Base-by-base conservation (phyloP, 2,888 invertebrate species). In the Dynastes maya region DNA sequence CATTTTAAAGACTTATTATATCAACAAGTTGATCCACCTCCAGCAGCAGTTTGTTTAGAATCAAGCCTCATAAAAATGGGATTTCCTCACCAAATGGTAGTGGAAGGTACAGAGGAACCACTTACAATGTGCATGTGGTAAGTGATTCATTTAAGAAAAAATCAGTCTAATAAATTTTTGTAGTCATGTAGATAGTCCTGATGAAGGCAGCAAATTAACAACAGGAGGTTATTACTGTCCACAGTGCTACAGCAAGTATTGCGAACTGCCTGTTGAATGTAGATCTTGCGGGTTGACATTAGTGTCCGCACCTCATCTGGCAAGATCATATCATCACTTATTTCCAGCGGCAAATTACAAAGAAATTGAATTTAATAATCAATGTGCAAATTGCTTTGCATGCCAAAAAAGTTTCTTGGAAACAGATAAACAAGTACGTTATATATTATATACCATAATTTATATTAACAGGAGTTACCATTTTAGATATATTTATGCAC, bases 231-330 rank as follows among this genome's bases (percentile, higher is more conserved):
- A 96, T 87, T 92, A 95, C 85, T 97, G 97, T 85, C 97, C 97
- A 13, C 98, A 99, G 88, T 99, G 99, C 89, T 94, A 95, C 84
- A 96, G 97, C 89, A 98, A 98, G 90, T 99, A 99, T 89, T 99
- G 99, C 89, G 97, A 98, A 88, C 91, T 99, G 84, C 99, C 99
- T 0, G 97, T 97, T 2, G 98, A 99, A 90, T 99, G 99, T 87
- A 93, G 96, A 85, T 95, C 97, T 8, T 99, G 99, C 89, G 97
- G 97, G 0, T 91, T 99, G 79, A 98, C 98, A 4, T 90, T 99
- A 68, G 98, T 98, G 13, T 98, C 99, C 0, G 99, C 99, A 1
- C 98, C 99, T 29, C 99, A 99, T 90, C 91, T 99, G 72, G 98
- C 99, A 2, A 92, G 99, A 82, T 98, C 98, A 0, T 98, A 98